Evolutionary conservation across 2,797 vertebrate species (phyloP).

Genomic region (Darevskia nairensis): DNA sequence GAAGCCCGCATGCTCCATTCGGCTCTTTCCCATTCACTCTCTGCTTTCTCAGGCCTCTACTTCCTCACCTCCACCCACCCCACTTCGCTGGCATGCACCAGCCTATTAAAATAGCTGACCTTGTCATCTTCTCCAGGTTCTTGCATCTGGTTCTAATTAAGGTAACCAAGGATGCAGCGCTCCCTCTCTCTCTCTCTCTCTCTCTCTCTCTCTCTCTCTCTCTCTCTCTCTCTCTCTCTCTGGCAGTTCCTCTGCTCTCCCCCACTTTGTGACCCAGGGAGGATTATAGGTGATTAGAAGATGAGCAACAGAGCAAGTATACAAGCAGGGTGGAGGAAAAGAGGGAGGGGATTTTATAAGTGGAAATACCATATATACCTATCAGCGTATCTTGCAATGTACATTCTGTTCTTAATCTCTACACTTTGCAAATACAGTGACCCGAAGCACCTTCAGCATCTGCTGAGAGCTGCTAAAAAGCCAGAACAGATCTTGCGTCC

Average conservation of each 20-base stretch:
- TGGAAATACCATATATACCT: conserved; percentile 73
- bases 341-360: conserved; percentile 73
- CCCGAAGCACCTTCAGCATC: background rate
- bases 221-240: conserved; percentile 68
- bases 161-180: conserved; percentile 72
- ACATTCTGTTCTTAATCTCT: conserved; percentile 72
- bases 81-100: conserved; percentile 50
- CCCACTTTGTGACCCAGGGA: conserved; percentile 74
- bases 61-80: background rate
- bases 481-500: background rate
- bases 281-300: conserved; percentile 78
- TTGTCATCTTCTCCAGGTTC: conserved; percentile 67
- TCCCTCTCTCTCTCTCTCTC: conserved; percentile 54
- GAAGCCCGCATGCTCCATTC: background rate
- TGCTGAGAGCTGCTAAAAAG: conserved; percentile 19
- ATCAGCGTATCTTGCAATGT: conserved; percentile 69
- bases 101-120: conserved; percentile 60
- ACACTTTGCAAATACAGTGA: conserved; percentile 65
- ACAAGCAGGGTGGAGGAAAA: background rate
- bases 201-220: conserved; percentile 64
- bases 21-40: conserved; percentile 6
- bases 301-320: conserved; percentile 54
- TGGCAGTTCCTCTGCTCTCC: conserved; percentile 61
- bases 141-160: conserved; percentile 85
- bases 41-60: conserved; percentile 36